A percentile compares a stretch with the other conserved stretches of the same genome.
Conservation (phyloP, 2,797 vertebrate genomes). For the Galaxias olidus region DNA sequence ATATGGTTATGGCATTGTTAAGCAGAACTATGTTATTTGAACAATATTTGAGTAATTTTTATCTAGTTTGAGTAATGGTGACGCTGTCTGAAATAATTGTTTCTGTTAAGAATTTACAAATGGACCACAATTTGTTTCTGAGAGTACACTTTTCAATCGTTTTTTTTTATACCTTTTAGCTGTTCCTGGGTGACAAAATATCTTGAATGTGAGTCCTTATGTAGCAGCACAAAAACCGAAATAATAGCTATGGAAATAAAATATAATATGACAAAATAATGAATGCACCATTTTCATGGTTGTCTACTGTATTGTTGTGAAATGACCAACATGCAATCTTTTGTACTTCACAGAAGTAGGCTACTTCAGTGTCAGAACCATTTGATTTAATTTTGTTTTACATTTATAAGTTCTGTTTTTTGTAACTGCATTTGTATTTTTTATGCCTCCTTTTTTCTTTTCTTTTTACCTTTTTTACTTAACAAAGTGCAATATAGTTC, state of each 20-base stretch:
- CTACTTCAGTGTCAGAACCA: constrained; percentile 34
- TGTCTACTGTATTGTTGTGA: constrained; percentile 76
- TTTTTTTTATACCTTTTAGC: constrained; percentile 85
- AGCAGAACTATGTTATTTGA: constrained; percentile 83
- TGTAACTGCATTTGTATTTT: constrained; percentile 26
- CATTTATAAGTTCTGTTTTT: constrained; percentile 44
- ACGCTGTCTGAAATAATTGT: constrained; percentile 87
- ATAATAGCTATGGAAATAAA: constrained; percentile 82
- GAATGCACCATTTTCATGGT: constrained; percentile 78
- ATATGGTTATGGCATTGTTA: constrained; percentile 89
- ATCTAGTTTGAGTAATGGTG: constrained; percentile 92
- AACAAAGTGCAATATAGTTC: neutral
- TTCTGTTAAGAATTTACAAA: constrained; percentile 90
- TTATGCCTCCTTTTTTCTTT: constrained; percentile 57
- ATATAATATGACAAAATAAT: constrained; percentile 80
- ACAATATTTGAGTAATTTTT: constrained; percentile 88
- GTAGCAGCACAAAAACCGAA: constrained; percentile 98
- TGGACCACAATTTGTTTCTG: constrained; percentile 87
- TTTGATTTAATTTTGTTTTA: constrained; percentile 48
- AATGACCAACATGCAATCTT: constrained; percentile 49
- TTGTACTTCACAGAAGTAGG: constrained; percentile 37
- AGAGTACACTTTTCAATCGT: constrained; percentile 62
- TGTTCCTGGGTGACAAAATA: constrained; percentile 98
- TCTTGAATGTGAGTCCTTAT: constrained; percentile 99
- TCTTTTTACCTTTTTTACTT: too few relatives aligned